Evolutionary conservation across 2,113 vertebrate species (phyloP), one percentile per base, ranked within the genome.

Genomic region (Callithrix jacchus): DNA sequence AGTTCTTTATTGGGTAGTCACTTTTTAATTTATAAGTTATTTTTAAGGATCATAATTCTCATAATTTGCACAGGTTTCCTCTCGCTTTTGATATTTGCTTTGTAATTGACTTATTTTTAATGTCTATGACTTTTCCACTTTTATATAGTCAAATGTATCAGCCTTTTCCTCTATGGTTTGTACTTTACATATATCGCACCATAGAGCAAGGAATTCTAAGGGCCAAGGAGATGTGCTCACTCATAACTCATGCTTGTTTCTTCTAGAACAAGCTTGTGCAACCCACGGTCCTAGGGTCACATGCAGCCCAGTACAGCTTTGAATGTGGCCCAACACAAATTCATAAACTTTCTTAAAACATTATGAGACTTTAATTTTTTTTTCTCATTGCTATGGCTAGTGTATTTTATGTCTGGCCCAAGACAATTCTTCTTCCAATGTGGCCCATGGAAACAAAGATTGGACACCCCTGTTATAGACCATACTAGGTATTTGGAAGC

Each of bases 151-250:
- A 87, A 61, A 64, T 73, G 4, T 61, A 64, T 87, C 30, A 87
- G 9, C 35, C 54, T 84, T 96, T 94, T 77, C 37, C 21, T 95
- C 91, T 66, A 18, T 74, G 10, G 37, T 77, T 96, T 94, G 92
- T 83, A 79, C 13, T 84, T 92, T 83, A 77, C 27, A 45, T 5
- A 12, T 85, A 2, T 89, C 9, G 74, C 25, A 71, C 23, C 30
- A 80, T 32, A 85, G 32, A 37, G 37, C 37, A 95, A 66, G 80
- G 49, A 71, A 40, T 77, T 80, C 21, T 73, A 71, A 90, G 71
- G 85, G 45, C 71, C 32, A 61, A 92, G 49, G 61, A 79, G 25
- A 35, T 90, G 64, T 80, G 52, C 30, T 77, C 32, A 66, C 25
- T 42, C 11, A 40, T 54, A 89, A 76, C 23, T 87, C 35, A 42